phyloP scores from a whole-genome alignment of 2,113 vertebrate genomes.

The Tetrax tetrax region DNA sequence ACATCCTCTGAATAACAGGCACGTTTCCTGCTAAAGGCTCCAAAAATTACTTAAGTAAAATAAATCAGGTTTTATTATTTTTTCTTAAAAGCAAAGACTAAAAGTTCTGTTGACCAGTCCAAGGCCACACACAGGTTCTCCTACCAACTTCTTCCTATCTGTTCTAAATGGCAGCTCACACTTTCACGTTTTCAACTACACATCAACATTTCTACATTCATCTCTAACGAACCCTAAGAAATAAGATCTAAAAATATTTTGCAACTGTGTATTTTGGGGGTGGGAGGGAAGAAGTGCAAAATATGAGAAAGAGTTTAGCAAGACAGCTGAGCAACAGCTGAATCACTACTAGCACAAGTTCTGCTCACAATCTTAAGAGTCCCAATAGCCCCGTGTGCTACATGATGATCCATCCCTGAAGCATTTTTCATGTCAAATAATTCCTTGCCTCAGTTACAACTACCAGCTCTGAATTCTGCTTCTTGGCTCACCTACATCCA shows the following conservation, averaged over 20 bases:
- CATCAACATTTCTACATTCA: neutral
- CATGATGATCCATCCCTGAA: neutral
- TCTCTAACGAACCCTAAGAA: neutral
- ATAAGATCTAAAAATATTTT: slow-evolving; percentile 5
- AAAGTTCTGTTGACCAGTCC: neutral
- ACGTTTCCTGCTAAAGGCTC: neutral
- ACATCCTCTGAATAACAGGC: neutral
- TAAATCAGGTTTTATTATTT: neutral
- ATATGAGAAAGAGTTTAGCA: neutral
- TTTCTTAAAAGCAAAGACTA: neutral
- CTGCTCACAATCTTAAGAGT: neutral
- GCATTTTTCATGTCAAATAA: neutral
- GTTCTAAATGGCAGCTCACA: neutral
- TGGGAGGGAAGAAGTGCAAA: slow-evolving; percentile 29
- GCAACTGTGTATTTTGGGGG: slow-evolving; percentile 4
- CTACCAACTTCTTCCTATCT: neutral
- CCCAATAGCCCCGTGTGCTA: neutral
- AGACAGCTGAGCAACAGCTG: slow-evolving; percentile 64
- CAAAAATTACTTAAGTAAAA: neutral
- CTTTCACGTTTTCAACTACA: neutral
- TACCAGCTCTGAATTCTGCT: neutral
- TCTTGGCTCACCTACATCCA: neutral
- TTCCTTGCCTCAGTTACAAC: neutral
- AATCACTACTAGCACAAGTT: neutral
- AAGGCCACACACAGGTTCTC: neutral